phyloP scores from a whole-genome alignment of 2,113 vertebrate genomes.

The Herpailurus yagouaroundi region DNA sequence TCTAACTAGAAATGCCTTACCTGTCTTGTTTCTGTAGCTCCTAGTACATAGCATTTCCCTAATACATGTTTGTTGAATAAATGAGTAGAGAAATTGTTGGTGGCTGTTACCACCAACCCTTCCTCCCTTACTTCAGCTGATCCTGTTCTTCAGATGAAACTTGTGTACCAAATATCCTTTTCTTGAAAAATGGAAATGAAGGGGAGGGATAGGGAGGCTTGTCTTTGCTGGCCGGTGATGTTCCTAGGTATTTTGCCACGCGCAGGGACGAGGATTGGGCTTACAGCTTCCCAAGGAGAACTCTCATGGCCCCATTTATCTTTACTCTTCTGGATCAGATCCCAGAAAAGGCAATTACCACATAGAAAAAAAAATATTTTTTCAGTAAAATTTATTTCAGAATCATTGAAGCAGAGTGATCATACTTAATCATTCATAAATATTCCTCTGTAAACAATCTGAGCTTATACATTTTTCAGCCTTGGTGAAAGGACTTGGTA shows the following conservation, averaged over 20 bases:
- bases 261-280: not conserved
- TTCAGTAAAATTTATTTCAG: slow-evolving; percentile 70
- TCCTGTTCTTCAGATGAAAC: not conserved
- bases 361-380: not conserved
- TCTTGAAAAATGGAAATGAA: not conserved
- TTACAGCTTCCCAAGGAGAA: not conserved
- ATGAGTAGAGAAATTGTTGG: not conserved
- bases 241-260: not conserved
- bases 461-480: not conserved
- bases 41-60: not conserved
- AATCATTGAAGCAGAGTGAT: not conserved
- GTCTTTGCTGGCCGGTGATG: not conserved
- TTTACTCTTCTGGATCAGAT: not conserved
- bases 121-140: not conserved
- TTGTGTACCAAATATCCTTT: not conserved
- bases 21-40: not conserved
- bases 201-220: not conserved
- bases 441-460: not conserved
- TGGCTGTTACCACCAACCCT: not conserved
- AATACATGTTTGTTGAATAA: not conserved
- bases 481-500: not conserved
- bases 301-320: not conserved
- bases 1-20: not conserved
- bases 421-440: slow-evolving; percentile 1
- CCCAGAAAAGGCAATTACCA: slow-evolving; percentile 28